phyloP scores from a whole-genome alignment of 2,797 vertebrate genomes.

The Gastrophryne carolinensis region DNA sequence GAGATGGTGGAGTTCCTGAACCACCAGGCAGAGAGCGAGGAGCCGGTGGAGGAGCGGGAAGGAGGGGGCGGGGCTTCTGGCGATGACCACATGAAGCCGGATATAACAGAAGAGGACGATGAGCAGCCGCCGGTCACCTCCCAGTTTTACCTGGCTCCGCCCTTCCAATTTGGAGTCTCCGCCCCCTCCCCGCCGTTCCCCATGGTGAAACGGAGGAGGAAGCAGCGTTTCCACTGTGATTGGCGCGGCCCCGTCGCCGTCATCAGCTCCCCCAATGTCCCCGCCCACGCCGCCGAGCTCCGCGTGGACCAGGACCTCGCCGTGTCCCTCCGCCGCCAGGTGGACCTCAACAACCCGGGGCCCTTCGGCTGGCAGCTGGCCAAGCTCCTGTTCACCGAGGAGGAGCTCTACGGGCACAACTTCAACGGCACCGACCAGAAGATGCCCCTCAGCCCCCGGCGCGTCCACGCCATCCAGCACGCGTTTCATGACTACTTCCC shows the following conservation, averaged over 20 bases:
- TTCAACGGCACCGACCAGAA: conserved; percentile 45
- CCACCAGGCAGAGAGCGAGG: neutral
- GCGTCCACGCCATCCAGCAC: conserved; percentile 43
- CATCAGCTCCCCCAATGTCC: conserved; percentile 31
- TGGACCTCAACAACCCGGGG: conserved; percentile 41
- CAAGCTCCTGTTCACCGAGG: conserved; percentile 32
- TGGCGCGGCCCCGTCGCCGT: conserved; percentile 22
- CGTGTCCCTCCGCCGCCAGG: conserved; percentile 38
- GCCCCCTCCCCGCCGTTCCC: neutral
- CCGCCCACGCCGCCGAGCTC: conserved; percentile 21
- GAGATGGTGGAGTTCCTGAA: conserved; percentile 35
- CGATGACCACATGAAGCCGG: conserved; percentile 5
- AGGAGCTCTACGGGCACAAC: conserved; percentile 46
- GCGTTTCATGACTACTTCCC: conserved; percentile 42
- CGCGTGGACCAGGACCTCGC: conserved; percentile 41
- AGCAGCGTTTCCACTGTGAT: conserved; percentile 46
- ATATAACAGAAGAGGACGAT: conserved; percentile 28
- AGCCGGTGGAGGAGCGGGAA: neutral
- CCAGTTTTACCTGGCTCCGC: neutral
- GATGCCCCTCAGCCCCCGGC: conserved; percentile 41
- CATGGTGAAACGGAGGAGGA: conserved; percentile 16
- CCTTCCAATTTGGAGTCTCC: neutral
- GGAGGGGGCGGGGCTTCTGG: neutral
- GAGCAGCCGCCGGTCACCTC: conserved; percentile 1
- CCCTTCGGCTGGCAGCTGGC: conserved; percentile 44